Base-by-base conservation (phyloP, 2,113 vertebrate species). In the Paracanthobrama guichenoti region DNA sequence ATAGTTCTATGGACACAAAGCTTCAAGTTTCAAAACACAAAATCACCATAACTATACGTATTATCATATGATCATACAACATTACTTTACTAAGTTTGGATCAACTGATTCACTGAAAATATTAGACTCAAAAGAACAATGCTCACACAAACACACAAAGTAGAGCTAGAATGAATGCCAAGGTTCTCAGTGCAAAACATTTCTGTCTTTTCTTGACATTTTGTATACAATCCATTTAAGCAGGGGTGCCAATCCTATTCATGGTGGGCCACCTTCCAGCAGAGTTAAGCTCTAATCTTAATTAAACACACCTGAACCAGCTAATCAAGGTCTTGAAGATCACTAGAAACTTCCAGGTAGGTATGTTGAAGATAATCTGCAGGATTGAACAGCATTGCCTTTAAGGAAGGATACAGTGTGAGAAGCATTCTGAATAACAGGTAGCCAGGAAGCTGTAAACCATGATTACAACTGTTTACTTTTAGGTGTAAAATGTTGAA, bases 251-350 rank as follows among this genome's bases (percentile, higher is more conserved):
- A 6, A 6, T 71, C 22, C 39, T 71, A 11, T n/a, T 71, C 10
- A 39, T 13, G 14, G 22, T 44, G 6, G 22, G 22, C 22, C 69
- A 46, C 39, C 42, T 46, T 72, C 42, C 42, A 72, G 69, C 12
- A n/a, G 69, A 46, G 69, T 72, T 72, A 6, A 46, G 22, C 39
- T 7, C 42, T 72, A 72, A 46, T 72, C 69, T 39, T 72, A 44
- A 72, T 72, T 72, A 72, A 46, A 72, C 69, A 72, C 69, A 46
- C 39, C 22, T 72, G 22, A 72, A 44, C 39, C 66, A 72, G n/a
- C 22, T 46, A 46, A 46, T 72, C 69, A 46, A 46, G n/a, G 22
- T 72, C 39, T 24, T 24, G 1, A 11, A 6, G 42, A 24, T 46
- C 39, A 66, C 14, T 66, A 6, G 62, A 28, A 66, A 66, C 13